Conservation (phyloP, 1,140 invertebrate genomes). For the Pseudomyrmex pallidus region DNA sequence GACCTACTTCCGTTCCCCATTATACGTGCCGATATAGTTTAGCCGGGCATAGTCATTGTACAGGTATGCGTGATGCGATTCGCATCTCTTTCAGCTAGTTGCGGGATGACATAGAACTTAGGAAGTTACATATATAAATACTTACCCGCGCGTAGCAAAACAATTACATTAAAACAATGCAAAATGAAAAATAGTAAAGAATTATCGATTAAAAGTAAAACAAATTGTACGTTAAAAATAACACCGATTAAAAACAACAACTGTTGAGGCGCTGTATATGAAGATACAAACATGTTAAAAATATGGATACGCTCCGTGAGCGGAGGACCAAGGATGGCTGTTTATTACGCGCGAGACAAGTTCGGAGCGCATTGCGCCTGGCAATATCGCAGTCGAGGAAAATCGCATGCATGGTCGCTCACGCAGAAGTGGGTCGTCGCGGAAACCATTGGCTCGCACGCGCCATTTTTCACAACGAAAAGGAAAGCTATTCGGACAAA, state of each 20-base stretch:
- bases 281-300: not conserved
- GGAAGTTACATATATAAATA: no score
- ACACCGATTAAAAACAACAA: no score
- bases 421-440: slow-evolving; percentile 77
- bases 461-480: slow-evolving; percentile 86
- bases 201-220: no score
- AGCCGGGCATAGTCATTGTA: slow-evolving; percentile 60
- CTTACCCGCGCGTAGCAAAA: not conserved
- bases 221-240: no score
- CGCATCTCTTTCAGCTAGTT: slow-evolving; percentile 17
- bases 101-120: not conserved
- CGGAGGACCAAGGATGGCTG: not conserved
- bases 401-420: slow-evolving; percentile 42
- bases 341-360: not conserved
- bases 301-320: not conserved
- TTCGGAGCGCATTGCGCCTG: not conserved
- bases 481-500: slow-evolving; percentile 84
- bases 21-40: slow-evolving; percentile 75
- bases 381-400: slow-evolving; percentile 30
- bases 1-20: slow-evolving; percentile 81
- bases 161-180: not conserved
- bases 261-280: not conserved
- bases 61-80: slow-evolving; percentile 55
- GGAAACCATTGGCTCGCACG: slow-evolving; percentile 81
- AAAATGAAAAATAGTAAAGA: no score